Base-by-base conservation (phyloP, 2,797 vertebrate genomes). In the Sebastes kiyomatsui region DNA sequence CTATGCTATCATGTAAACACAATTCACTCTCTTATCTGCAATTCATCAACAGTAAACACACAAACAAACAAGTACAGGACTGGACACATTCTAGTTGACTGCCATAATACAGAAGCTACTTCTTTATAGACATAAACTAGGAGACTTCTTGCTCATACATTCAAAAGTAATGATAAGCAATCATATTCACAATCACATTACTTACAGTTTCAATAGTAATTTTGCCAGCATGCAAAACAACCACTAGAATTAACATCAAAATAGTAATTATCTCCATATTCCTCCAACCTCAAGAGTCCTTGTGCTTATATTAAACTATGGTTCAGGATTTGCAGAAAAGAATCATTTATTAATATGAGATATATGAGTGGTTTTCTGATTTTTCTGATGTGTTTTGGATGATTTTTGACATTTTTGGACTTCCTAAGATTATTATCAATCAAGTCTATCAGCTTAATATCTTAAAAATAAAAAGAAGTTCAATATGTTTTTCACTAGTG, bases 1-100 rank as follows among this genome's bases (percentile, higher is more conserved):
- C 87, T 84, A 49, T 49, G 85, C 87, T 58, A 79, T 90, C 91
- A 60, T 81, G 77, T 72, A 90, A 92, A 93, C 87, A 92, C 76
- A 83, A 83, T 89, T 79, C 83, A 85, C 75, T 54, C 62, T 78
- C 81, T 84, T 91, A 92, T 92, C 84, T 66, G 74, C 67, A 79
- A 86, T 84, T 82, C 84, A 85, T 80, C 72, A 65, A 35, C 79
- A 72, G 76, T 78, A 91, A 91, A 93, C 79, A 91, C 72, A 79
- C 83, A 92, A 87, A 90, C 87, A 91, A 93, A 87, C 80, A 82
- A 83, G 72, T 75, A 73, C 72, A 65, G 52, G 49, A 77, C 20
- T 73, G 69, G 68, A 65, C 62, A 79, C 61, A 58, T 68, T 89
- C 71, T 70, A 79, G 75, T 69, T 35, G 18, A 42, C 72, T 23